Percentiles rank a stretch among this genome's conserved stretches.
These are phyloP conservation scores for Recurvirostra avosetta DNA, from an alignment of 2,113 vertebrate species.

Conservation along the genomic window DNA sequence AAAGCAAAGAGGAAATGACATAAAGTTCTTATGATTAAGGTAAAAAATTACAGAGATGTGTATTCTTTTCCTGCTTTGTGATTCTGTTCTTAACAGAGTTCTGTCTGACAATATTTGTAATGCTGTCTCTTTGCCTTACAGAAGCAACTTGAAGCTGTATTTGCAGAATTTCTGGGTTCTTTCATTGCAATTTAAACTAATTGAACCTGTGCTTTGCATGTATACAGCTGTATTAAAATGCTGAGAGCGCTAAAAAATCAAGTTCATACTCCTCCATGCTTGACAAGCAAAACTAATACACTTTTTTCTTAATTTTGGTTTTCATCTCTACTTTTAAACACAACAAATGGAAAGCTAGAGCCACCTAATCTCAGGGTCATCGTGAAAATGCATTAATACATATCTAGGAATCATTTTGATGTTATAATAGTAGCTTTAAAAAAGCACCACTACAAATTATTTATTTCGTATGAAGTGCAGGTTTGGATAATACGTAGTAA, in stretches of 20 bases:
- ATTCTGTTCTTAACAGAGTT: not conserved
- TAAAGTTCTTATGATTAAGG: not conserved
- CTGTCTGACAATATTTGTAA: not conserved
- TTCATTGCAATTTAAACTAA: not conserved
- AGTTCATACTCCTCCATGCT: accelerated
- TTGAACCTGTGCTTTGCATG: not conserved
- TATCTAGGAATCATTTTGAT: not conserved
- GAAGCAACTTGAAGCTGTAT: not conserved
- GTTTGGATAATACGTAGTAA: not conserved
- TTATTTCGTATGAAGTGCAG: not conserved
- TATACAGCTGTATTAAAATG: not conserved
- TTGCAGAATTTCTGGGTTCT: not conserved
- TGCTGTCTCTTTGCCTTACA: not conserved
- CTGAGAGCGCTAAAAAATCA: not conserved
- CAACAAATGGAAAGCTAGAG: not conserved
- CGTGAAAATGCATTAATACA: not conserved
- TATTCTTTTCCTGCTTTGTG: not conserved
- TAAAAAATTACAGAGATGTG: accelerated
- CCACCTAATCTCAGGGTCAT: not conserved
- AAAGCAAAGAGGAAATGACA: not conserved
- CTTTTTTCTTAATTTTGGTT: not conserved
- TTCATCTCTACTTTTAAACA: not conserved
- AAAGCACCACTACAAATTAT: not conserved
- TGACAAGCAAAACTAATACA: not conserved
- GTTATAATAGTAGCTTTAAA: not conserved